A percentile compares a stretch with the other conserved stretches of the same genome.
These are phyloP conservation scores for Micropoecilia bifurca DNA, from an alignment of 2,797 vertebrate genomes.

Conservation along the genomic window DNA sequence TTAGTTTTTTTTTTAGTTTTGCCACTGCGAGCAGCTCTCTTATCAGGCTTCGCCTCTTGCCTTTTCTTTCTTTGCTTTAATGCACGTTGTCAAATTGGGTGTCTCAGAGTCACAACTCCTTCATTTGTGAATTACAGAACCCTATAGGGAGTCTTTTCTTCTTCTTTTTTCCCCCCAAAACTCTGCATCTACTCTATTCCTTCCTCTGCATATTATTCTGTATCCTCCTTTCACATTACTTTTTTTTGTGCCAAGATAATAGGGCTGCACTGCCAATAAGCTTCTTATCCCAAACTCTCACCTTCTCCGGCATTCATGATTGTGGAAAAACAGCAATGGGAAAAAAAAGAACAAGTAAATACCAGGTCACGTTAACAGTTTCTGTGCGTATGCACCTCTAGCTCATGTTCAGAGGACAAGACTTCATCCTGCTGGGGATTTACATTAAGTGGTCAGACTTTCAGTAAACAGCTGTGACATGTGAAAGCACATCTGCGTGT, in stretches of 20 bases:
- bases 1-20: conserved; percentile 5
- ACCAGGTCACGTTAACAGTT: conserved; percentile 26
- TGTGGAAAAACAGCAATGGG: conserved; percentile 13
- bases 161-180: conserved; percentile 21
- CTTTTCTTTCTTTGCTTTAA: conserved; percentile 67
- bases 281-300: conserved; percentile 70
- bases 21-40: conserved; percentile 53
- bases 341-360: conserved; percentile 13
- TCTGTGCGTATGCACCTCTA: conserved; percentile 6
- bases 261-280: conserved; percentile 61
- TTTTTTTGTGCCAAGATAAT: conserved; percentile 30
- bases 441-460: conserved; percentile 38
- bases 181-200: conserved; percentile 29
- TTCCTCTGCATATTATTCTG: conserved; percentile 36
- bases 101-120: conserved; percentile 68
- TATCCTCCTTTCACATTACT: conserved; percentile 24
- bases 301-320: conserved; percentile 41
- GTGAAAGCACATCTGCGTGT: conserved; percentile 51
- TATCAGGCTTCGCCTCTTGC: conserved; percentile 56
- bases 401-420: conserved; percentile 8
- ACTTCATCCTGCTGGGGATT: conserved; percentile 25
- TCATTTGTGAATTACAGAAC: conserved; percentile 70
- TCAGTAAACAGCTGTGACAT: conserved; percentile 49
- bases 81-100: conserved; percentile 72
- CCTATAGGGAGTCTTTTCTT: conserved; percentile 51